These are phyloP conservation scores for Phengaris alcon DNA, from an alignment of 2,888 invertebrate genomes.

Conservation along the genomic window DNA sequence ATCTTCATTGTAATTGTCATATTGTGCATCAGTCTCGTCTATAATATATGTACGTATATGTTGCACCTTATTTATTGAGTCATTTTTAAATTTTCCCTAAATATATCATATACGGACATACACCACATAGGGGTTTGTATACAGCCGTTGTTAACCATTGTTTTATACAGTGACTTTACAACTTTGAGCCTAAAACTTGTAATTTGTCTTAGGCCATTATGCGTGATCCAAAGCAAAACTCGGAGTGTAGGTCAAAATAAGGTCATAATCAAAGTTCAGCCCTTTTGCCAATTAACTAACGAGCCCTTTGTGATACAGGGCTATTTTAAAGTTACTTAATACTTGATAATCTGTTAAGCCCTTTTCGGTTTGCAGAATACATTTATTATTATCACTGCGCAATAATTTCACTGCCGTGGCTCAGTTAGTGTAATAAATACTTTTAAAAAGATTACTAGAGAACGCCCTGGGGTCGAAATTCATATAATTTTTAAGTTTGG, in stretches of 20 bases:
- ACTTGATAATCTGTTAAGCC: neutral
- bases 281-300: slow-evolving; percentile 1
- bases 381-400: neutral
- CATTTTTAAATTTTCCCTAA: too few species aligned
- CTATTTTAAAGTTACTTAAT: neutral
- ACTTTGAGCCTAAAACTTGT: neutral
- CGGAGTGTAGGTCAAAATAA: slow-evolving; percentile 1
- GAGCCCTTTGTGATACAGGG: slow-evolving; percentile 3
- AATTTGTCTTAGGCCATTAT: slow-evolving; percentile 3
- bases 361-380: neutral
- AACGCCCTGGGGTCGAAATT: too few species aligned
- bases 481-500: too few species aligned
- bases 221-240: neutral
- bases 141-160: neutral
- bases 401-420: neutral
- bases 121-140: neutral
- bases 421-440: neutral
- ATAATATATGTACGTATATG: too few species aligned
- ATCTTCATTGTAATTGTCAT: too few species aligned
- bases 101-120: too few species aligned
- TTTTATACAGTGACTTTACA: neutral
- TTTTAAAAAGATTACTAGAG: too few species aligned
- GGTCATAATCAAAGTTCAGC: neutral
- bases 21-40: too few species aligned
- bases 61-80: too few species aligned